phyloP scores from a whole-genome alignment of 2,113 vertebrate genomes.

The Chaenogobius annularis region DNA sequence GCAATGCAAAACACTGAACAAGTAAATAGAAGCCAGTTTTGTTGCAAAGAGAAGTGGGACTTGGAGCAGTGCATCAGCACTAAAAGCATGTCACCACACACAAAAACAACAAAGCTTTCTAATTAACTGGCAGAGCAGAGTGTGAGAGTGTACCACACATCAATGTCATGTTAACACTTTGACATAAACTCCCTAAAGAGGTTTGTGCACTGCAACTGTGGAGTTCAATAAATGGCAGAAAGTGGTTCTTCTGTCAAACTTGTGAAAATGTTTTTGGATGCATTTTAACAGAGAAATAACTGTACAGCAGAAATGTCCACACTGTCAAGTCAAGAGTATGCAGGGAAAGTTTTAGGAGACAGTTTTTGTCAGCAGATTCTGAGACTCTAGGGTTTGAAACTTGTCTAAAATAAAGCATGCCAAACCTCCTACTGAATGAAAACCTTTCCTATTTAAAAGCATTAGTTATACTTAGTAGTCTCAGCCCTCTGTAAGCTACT shows the following conservation, averaged over 20 bases:
- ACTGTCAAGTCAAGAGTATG: neutral
- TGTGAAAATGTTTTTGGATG: neutral
- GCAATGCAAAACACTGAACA: slow-evolving; percentile 1
- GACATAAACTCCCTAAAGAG: neutral
- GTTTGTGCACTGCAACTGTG: neutral
- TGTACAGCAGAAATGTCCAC: neutral
- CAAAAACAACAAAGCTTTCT: slow-evolving; percentile 3
- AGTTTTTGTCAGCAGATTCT: neutral
- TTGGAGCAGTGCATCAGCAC: slow-evolving; percentile 1
- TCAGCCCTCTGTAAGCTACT: neutral
- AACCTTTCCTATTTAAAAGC: neutral
- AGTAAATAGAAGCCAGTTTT: neutral
- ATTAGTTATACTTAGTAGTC: neutral
- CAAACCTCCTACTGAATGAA: neutral
- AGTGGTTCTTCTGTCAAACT: neutral
- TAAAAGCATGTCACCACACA: slow-evolving; percentile 7
- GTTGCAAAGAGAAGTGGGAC: neutral
- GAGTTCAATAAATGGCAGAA: neutral
- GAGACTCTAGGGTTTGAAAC: neutral
- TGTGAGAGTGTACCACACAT: neutral
- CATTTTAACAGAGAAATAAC: neutral
- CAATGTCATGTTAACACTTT: neutral
- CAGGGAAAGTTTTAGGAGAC: neutral
- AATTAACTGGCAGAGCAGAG: slow-evolving; percentile 5
- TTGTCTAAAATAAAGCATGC: neutral